phyloP scores from a whole-genome alignment of 1,140 invertebrate species.

The Psilanteris sp. region DNA sequence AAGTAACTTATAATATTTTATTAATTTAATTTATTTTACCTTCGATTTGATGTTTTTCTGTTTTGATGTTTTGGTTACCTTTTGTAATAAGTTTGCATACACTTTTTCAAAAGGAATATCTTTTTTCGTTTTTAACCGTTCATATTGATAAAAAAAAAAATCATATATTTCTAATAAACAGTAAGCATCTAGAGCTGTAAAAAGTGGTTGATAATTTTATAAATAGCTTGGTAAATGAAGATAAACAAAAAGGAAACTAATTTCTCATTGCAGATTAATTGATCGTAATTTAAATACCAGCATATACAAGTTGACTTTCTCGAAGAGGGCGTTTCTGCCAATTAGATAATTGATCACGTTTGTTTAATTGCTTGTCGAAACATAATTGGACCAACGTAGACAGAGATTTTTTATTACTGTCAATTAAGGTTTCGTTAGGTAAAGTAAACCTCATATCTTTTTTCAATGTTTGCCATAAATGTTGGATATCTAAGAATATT shows the following conservation, averaged over 20 bases:
- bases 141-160: constrained; percentile 78
- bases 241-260: too few relatives aligned
- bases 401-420: constrained; percentile 82
- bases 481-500: constrained; percentile 81
- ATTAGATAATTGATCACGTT: constrained; percentile 92
- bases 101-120: constrained; percentile 82
- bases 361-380: constrained; percentile 87
- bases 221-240: too few relatives aligned
- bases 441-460: too few relatives aligned
- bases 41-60: too few relatives aligned
- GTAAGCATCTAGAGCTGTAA: constrained; percentile 88
- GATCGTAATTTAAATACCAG: constrained; percentile 80
- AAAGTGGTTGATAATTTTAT: constrained; percentile 45
- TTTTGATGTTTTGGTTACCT: too few relatives aligned
- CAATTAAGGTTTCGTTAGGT: too few relatives aligned
- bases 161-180: constrained; percentile 89
- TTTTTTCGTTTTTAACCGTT: too few relatives aligned
- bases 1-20: too few relatives aligned
- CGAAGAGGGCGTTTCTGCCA: constrained; percentile 91
- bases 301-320: constrained; percentile 88
- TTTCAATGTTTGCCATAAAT: constrained; percentile 81
- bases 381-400: constrained; percentile 86
- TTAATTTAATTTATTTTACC: too few relatives aligned
- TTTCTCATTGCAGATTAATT: too few relatives aligned
- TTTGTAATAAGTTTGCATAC: too few relatives aligned